Base-by-base conservation (phyloP, 53 echinoderm and acorn worm genomes). In the Patiria pectinifera region DNA sequence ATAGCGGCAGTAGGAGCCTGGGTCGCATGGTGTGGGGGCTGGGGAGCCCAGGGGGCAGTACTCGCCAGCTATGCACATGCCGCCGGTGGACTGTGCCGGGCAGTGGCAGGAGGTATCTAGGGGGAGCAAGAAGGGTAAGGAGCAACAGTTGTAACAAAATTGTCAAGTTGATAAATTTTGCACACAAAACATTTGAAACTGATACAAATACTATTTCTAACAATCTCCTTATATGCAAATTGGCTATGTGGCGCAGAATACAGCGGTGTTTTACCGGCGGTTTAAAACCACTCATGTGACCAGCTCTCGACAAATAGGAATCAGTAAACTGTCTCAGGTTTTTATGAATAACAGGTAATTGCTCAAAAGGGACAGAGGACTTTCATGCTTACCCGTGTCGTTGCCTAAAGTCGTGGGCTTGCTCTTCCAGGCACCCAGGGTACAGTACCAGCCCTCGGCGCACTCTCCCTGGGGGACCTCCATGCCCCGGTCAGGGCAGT, bases 401-500 rank as follows among this genome's bases (percentile, higher is more conserved):
- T 99, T 97, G 14, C 99, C 99, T 1, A 99, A 85, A 19, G 95
- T 92, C 7, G 99, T 97, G 0, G 99, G 99, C 76, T 93, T 91
- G 45, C 49, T 78, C 92, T 97, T 96, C 97, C 97, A 99, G 0
- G 99, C 99, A 24, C 99, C 99, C 44, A 99, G 91, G 61, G 95
- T 97, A 76, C 99, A 99, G 92, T 99, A 99, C 99, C 99, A 99
- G 16, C 99, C 99, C 63, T 92, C 88, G 59, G 92, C 96, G 76
- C 99, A 99, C 1, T 91, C 92, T 0, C 99, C 97, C 11, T 82
- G 94, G 8, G 99, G 99, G 47, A 94, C 91, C 24, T 92, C 93
- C 97, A 97, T 95, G 35, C 99, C 99, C 2, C 89, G 91, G 22
- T 95, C 75, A 18, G 99, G 99, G 93, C 99, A 99, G 92, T 96